Conservation (phyloP, 1,140 invertebrate species). For the Belonocnema kinseyi region DNA sequence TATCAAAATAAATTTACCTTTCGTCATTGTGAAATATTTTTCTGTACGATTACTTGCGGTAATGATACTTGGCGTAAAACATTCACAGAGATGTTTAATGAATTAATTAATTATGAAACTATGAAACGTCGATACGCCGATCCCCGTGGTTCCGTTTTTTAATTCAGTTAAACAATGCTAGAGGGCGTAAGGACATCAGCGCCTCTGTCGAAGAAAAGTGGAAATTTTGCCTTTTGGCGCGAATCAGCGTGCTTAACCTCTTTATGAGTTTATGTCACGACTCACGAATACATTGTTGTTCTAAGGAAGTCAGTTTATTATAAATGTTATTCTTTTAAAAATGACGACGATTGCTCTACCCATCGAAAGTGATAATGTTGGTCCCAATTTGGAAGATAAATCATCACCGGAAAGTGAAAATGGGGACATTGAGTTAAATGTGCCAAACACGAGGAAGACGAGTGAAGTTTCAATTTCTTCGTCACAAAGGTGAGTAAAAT, state of each 20-base stretch:
- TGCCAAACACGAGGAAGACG: neutral
- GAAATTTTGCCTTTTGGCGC: conserved; percentile 3
- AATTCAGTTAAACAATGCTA: neutral
- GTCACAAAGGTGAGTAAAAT: neutral
- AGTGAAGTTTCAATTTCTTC: neutral
- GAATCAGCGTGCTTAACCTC: neutral
- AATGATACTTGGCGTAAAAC: conserved; percentile 28
- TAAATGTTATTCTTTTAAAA: neutral
- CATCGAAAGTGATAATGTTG: conserved; percentile 49
- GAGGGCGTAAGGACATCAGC: neutral
- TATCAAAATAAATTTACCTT: conserved; percentile 49
- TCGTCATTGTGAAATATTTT: conserved; percentile 51
- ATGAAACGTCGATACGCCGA: too few species aligned
- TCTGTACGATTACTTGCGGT: conserved; percentile 11
- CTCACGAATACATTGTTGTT: neutral
- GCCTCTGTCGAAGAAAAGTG: neutral
- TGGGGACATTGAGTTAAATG: neutral
- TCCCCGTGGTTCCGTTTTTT: neutral
- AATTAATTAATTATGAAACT: neutral
- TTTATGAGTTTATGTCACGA: neutral
- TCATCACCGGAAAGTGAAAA: neutral
- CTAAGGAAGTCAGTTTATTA: conserved; percentile 29
- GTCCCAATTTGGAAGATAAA: conserved; percentile 43
- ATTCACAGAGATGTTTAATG: neutral
- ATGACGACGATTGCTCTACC: conserved; percentile 34